Evolutionary conservation across 2,888 invertebrate genomes (phyloP), one percentile per base, ranked within the genome.

Genomic region (Drosophila paranaensis): DNA sequence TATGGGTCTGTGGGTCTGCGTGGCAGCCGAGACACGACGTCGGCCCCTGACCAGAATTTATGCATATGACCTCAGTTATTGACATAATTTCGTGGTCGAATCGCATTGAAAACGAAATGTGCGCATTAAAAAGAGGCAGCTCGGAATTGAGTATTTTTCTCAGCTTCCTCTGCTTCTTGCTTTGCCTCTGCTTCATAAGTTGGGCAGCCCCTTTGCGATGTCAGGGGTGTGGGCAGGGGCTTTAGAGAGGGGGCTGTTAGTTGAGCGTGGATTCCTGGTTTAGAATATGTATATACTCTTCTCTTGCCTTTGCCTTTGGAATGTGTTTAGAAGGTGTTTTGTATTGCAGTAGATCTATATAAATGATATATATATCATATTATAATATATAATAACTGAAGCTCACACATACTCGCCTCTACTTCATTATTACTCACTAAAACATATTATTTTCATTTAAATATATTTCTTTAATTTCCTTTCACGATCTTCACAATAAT

Each of bases 1-100:
- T 82, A 62, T 82, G 86, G 88, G 82, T 86, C 87, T 82, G 77
- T 82, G 82, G 88, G 82, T 86, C 83, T 82, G 64, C 63, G 57
- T 66, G 81, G 58, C 73, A 70, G 86, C 39, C 75, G 82, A 77
- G 77, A 80, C 77, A 77, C 77, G 77, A 77, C 45, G 77, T 67
- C 77, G 77, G 76, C 77, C 77, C 45, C 71, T 71, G 65, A 51
- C 62, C 82, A 74, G 67, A 89, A 89, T 88, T 86, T 89, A 89
- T 86, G 90, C 87, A 88, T 86, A 76, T 89, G 90, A 88, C 88
- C 88, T 88, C 80, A 88, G 85, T 81, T 89, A 86, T 86, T 86
- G 90, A 83, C 86, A 89, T 90, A 86, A 88, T 86, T 86, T 86
- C 77, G 73, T 89, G 88, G 87, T 71, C 68, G 73, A 50, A 42